Base-by-base conservation (phyloP, 2,113 vertebrate species). In the Chaetodon trifascialis region DNA sequence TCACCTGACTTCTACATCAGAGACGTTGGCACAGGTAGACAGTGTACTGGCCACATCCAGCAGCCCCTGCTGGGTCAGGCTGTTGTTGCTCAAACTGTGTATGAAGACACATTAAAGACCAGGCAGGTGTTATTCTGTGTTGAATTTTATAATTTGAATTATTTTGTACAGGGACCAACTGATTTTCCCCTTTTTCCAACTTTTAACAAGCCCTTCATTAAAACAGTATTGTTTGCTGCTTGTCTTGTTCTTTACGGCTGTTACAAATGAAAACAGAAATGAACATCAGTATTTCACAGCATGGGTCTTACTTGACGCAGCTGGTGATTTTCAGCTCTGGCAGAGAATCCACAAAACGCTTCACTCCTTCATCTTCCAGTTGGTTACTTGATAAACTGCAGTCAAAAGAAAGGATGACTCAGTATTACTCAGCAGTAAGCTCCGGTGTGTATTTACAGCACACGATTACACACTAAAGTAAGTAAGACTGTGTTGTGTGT, bases 1-100 rank as follows among this genome's bases (percentile, higher is more conserved):
- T 87, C 82, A 99, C 98, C 95, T 95, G 68, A 95, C 91, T 17
- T 95, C 94, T 71, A 97, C 94, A 79, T 87, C 89, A 44, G 68
- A 83, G 58, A 91, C 75, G 14, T 83, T 77, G 2, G 90, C 82
- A 80, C 94, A 97, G 46, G 92, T 86, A 54, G 66, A 88, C 68
- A 97, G 79, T 23, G 94, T 79, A 5, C 49, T 60, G 4, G 93
- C 91, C 52, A 98, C 88, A 11, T 93, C 80, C 56, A 96, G 51
- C 15, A 87, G 72, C 21, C 95, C 95, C 11, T 4, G 11, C 8
- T 93, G 88, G 0, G 93, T 94, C 51, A 98, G 91, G 0, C 1
- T 49, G 4, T 94, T 96, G 21, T 94, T 87, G 76, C 82, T 95
- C 75, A 99, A 92, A 34, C 98, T 98, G 82, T 30, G 52, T 44